These are phyloP conservation scores for Odontocolon sp. DNA, from an alignment of 2,888 invertebrate genomes.

Conservation along the genomic window DNA sequence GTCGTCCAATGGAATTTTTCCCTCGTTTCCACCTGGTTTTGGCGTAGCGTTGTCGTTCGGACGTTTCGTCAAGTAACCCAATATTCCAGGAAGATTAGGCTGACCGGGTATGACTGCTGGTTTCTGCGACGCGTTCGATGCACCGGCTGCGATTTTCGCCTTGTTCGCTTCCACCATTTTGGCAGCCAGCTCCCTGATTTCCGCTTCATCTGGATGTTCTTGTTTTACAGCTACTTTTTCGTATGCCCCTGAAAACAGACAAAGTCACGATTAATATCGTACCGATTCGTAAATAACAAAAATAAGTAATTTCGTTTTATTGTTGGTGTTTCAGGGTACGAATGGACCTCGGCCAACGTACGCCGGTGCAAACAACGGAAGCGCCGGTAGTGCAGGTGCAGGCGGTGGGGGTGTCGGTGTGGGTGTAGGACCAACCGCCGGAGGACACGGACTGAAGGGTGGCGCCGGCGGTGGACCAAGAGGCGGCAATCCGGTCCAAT, in stretches of 20 bases:
- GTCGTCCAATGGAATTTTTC: slow-evolving; percentile 85
- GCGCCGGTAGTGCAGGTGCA: slow-evolving; percentile 82
- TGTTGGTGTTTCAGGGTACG: slow-evolving; percentile 71
- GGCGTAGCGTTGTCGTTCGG: slow-evolving; percentile 64
- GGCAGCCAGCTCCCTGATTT: slow-evolving; percentile 92
- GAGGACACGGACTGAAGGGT: slow-evolving; percentile 82
- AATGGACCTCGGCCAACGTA: slow-evolving; percentile 79
- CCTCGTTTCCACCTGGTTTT: slow-evolving; percentile 76
- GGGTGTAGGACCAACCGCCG: slow-evolving; percentile 83
- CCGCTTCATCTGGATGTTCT: slow-evolving; percentile 92
- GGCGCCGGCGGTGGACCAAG: slow-evolving; percentile 83
- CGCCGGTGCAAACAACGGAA: slow-evolving; percentile 79
- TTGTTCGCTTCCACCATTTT: slow-evolving; percentile 93
- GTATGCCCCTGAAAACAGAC: slow-evolving; percentile 66
- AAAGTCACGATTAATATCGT: no score
- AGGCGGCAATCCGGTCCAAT: slow-evolving; percentile 80
- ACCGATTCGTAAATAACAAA: no score
- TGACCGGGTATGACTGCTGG: slow-evolving; percentile 63
- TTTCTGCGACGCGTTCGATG: slow-evolving; percentile 65
- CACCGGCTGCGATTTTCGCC: slow-evolving; percentile 83
- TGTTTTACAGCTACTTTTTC: slow-evolving; percentile 85
- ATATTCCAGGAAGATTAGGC: slow-evolving; percentile 78
- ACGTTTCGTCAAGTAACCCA: slow-evolving; percentile 79
- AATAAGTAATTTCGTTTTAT: no score
- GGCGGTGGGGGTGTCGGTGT: slow-evolving; percentile 82